phyloP scores from a whole-genome alignment of 1,140 invertebrate species.

The Armadillidium nasatum region DNA sequence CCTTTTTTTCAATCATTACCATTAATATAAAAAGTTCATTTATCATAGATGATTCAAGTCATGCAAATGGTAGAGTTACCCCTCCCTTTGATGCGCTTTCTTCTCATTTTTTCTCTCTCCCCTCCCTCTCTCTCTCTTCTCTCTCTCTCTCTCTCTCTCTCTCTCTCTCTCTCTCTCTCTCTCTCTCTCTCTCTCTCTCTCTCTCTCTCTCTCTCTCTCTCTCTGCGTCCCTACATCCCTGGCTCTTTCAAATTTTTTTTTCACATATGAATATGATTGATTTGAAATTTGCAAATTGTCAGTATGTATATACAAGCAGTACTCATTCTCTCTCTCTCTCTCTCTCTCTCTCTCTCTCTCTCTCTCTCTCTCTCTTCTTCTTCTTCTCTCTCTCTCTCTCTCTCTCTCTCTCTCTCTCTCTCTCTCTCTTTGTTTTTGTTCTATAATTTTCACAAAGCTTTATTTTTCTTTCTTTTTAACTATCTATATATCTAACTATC shows the following conservation, averaged over 20 bases:
- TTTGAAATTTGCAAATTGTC: background rate
- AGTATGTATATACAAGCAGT: background rate
- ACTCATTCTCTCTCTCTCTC: no score
- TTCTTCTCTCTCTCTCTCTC: no score
- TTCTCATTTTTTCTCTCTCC: background rate
- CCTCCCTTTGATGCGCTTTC: background rate
- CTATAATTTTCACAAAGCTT: no score
- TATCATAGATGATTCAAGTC: conserved; percentile 10
- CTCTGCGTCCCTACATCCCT: background rate
- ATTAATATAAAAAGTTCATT: conserved; percentile 14
- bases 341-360: no score
- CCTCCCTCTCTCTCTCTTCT: background rate
- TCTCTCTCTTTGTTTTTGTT: no score
- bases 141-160: background rate
- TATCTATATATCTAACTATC: no score
- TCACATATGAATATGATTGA: background rate
- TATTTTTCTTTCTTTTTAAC: no score
- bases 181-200: background rate
- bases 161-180: background rate
- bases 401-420: no score
- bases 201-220: background rate
- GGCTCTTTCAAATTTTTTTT: background rate
- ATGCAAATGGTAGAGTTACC: background rate
- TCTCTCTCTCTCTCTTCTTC: no score
- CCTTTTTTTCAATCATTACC: conserved; percentile 7